These are phyloP conservation scores for Nettapus auritus DNA, from an alignment of 2,113 vertebrate genomes.

Conservation along the genomic window DNA sequence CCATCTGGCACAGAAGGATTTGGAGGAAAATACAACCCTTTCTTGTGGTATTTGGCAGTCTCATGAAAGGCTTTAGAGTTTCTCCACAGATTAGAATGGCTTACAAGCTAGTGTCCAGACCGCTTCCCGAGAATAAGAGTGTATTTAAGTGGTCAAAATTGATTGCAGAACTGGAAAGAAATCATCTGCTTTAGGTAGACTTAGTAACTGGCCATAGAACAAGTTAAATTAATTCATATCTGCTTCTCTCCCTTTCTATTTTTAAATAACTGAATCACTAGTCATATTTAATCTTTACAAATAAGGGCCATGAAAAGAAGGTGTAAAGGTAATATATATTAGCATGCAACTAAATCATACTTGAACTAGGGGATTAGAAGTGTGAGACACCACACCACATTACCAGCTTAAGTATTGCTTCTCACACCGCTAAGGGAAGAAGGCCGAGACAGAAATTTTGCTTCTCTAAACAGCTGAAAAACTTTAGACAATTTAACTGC, in stretches of 20 bases:
- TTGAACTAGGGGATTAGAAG: background rate
- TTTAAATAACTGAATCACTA: background rate
- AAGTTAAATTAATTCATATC: background rate
- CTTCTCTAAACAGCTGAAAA: background rate
- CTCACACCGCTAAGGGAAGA: background rate
- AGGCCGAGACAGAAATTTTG: background rate
- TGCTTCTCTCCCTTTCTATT: background rate
- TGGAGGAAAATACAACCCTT: constrained; percentile 52
- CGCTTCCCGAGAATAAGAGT: constrained; percentile 51
- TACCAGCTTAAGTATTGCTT: background rate
- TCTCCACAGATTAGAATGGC: constrained; percentile 62
- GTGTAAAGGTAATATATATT: background rate
- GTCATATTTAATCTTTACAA: background rate
- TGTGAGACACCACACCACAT: too few relatives aligned
- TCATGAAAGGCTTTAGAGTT: constrained; percentile 63
- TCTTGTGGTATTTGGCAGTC: constrained; percentile 66
- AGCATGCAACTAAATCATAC: background rate
- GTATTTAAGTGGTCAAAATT: constrained; percentile 50
- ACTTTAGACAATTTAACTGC: background rate
- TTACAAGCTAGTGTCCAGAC: constrained; percentile 63
- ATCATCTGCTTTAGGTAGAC: constrained; percentile 6
- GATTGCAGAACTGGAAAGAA: constrained; percentile 26
- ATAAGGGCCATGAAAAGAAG: background rate
- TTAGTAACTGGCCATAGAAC: background rate
- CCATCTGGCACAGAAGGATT: constrained; percentile 55